Base-by-base conservation (phyloP, 2,888 invertebrate species). In the Drosophila melanosoma region DNA sequence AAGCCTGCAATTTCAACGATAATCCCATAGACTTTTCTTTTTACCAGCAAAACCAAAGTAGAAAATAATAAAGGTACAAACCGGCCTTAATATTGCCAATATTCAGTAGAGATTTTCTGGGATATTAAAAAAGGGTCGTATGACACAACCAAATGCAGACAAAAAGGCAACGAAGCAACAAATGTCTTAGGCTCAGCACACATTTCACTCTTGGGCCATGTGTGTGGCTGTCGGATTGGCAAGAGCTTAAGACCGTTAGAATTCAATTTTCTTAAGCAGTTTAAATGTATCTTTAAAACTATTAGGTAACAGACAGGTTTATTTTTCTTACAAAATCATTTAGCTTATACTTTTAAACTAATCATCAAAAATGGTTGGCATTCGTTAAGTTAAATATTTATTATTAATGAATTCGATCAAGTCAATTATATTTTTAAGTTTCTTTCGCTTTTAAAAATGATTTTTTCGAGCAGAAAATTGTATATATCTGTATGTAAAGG, bases 101-200 rank as follows among this genome's bases (percentile, higher is more conserved):
- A 80, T 77, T 84, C 79, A 58, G 65, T 69, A 54, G 64, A 72
- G 68, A 70, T 76, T 79, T 73, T 61, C 54, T 69, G 54, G 35
- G 73, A 70, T 74, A 80, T 66, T 70, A 72, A 69, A 61, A 51
- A 71, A 84, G 75, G 90, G 83, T 89, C 86, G 51, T 59, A 60
- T 63, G 33, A 38, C 26, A 29, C n/a, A 59, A 54, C 69, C 36
- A 70, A 70, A 29, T 68, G 52, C 48, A 32, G 33, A 51, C 65
- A 61, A 61, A 72, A 65, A 73, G 51, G 56, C 78, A 69, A 26
- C 51, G 59, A 51, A 60, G 60, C 52, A 68, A 57, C 56, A 73
- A 69, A 60, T 68, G 64, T 63, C 63, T 45, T 23, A 33, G 56
- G n/a, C 12, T n/a, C 2, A 54, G 8, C 42, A 23, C 26, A 74